Evolutionary conservation across 2,113 vertebrate species (phyloP).

Genomic region (Rana temporaria): DNA sequence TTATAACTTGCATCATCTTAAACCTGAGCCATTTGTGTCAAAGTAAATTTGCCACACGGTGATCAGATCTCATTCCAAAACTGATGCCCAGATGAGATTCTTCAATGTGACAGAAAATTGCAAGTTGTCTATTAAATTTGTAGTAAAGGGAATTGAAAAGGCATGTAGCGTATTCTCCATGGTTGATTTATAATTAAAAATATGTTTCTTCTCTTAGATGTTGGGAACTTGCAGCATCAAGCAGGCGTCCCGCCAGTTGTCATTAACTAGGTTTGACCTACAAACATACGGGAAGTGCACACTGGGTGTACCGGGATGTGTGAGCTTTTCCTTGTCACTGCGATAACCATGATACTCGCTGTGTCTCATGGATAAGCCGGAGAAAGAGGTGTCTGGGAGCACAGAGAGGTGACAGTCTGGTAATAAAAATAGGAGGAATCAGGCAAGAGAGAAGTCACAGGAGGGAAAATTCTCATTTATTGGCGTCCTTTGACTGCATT

Average conservation of each 20-base stretch:
- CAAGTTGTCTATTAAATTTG: slow-evolving; percentile 27
- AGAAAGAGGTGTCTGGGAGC: slow-evolving; percentile 32
- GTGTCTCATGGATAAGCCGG: slow-evolving; percentile 17
- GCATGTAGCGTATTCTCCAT: slow-evolving; percentile 17
- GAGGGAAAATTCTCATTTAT: slow-evolving; percentile 37
- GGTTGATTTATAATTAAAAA: slow-evolving; percentile 31
- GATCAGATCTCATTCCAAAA: not conserved
- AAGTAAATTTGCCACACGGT: slow-evolving; percentile 11
- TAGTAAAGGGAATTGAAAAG: slow-evolving; percentile 36
- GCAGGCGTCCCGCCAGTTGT: not conserved
- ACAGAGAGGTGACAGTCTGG: slow-evolving; percentile 25
- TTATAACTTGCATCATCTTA: slow-evolving; percentile 3
- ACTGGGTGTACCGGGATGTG: not conserved
- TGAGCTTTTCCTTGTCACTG: not conserved
- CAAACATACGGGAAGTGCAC: not conserved
- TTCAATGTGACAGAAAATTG: not conserved
- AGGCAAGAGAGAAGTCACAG: slow-evolving; percentile 15
- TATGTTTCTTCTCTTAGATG: not conserved
- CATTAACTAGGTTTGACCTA: not conserved
- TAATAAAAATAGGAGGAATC: slow-evolving; percentile 38
- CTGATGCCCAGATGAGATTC: slow-evolving; percentile 16
- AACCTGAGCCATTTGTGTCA: slow-evolving; percentile 30
- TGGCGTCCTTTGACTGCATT: slow-evolving; percentile 15
- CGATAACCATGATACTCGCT: slow-evolving; percentile 11
- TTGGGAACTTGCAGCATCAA: not conserved